These are phyloP conservation scores for Falco biarmicus DNA, from an alignment of 2,797 vertebrate genomes.

Conservation along the genomic window DNA sequence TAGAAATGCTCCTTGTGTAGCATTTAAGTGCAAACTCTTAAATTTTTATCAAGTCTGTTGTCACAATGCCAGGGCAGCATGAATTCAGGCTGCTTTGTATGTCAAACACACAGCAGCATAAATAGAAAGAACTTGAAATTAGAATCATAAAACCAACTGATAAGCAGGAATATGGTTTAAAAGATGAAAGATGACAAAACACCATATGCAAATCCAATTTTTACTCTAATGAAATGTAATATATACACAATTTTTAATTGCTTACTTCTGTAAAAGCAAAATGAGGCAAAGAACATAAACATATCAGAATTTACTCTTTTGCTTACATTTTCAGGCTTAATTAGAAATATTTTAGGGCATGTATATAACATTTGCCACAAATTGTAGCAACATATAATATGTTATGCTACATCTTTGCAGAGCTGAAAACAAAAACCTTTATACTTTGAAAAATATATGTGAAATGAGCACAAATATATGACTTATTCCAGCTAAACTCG, in stretches of 20 bases:
- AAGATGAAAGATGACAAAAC: constrained; percentile 4
- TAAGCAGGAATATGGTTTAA: neutral
- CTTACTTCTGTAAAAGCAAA: neutral
- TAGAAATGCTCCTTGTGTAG: neutral
- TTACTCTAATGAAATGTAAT: neutral
- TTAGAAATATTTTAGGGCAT: neutral
- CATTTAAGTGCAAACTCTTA: too few relatives aligned
- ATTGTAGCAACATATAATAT: neutral
- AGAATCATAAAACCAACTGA: neutral
- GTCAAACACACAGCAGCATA: neutral
- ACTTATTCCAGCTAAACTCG: neutral
- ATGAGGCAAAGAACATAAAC: neutral
- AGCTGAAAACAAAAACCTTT: neutral
- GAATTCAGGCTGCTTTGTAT: neutral
- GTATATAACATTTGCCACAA: neutral
- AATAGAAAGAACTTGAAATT: neutral
- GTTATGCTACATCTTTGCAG: neutral
- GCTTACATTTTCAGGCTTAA: neutral
- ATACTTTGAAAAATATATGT: neutral
- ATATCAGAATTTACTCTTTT: neutral
- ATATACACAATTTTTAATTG: neutral
- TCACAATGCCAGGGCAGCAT: neutral
- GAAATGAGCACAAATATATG: neutral
- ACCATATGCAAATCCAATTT: neutral
- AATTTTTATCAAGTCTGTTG: neutral